phyloP scores from a whole-genome alignment of 2,888 invertebrate species.

The Anagyrus pseudococci region DNA sequence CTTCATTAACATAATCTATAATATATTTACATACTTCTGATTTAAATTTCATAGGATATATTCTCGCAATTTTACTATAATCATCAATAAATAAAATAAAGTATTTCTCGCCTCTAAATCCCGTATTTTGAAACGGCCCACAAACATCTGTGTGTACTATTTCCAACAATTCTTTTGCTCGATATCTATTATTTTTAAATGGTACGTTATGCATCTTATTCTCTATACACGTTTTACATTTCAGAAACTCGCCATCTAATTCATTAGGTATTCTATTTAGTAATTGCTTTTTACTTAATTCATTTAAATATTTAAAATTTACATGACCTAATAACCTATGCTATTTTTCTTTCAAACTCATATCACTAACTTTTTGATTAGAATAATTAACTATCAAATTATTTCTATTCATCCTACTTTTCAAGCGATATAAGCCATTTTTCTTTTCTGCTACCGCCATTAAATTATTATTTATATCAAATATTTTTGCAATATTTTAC shows the following conservation, averaged over 20 bases:
- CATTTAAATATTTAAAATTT: constrained; percentile 42
- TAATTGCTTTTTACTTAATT: constrained; percentile 38
- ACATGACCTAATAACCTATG: constrained; percentile 43
- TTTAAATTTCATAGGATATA: constrained; percentile 42
- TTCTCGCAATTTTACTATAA: constrained; percentile 39
- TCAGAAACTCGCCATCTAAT: constrained; percentile 38
- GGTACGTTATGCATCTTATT: constrained; percentile 42
- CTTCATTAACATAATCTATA: neutral
- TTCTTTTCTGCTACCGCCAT: constrained; percentile 36
- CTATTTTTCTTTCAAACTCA: constrained; percentile 42
- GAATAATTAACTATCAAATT: constrained; percentile 9
- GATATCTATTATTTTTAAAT: constrained; percentile 42
- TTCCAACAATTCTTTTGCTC: constrained; percentile 40
- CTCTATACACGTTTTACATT: constrained; percentile 40
- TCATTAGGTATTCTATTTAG: constrained; percentile 38
- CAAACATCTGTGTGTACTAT: constrained; percentile 37
- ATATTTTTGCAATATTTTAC: constrained; percentile 24
- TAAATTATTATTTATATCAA: constrained; percentile 25
- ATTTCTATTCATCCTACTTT: constrained; percentile 3
- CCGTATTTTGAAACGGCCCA: constrained; percentile 35
- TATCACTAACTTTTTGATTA: constrained; percentile 1
- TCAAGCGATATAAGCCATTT: constrained; percentile 31
- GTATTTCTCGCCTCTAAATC: constrained; percentile 41
- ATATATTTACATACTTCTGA: constrained; percentile 30
- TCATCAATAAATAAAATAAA: constrained; percentile 44